Evolutionary conservation across 2,797 vertebrate genomes (phyloP).

Genomic region (Buphagus erythrorhynchus): DNA sequence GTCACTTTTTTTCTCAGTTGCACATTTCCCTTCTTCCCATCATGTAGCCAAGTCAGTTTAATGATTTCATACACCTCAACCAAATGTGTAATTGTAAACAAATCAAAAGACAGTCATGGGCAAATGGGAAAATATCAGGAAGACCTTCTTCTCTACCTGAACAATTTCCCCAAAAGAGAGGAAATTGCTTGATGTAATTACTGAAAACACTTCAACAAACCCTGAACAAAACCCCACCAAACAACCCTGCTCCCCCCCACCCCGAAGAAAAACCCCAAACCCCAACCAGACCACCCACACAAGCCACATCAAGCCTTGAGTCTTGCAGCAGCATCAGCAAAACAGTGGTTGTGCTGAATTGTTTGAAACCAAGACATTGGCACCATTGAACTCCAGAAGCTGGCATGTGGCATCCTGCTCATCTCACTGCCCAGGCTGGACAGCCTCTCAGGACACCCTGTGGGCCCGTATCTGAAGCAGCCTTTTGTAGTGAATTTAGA

Average conservation of each 20-base stretch:
- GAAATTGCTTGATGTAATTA: background rate
- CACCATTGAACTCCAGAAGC: rapidly evolving
- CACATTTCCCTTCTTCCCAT: background rate
- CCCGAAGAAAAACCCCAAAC: rapidly evolving
- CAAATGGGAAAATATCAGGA: background rate
- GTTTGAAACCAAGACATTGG: rapidly evolving
- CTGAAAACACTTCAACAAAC: background rate
- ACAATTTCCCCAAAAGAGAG: background rate
- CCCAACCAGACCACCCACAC: background rate
- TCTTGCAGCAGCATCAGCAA: background rate
- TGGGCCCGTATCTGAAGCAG: background rate
- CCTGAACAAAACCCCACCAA: background rate
- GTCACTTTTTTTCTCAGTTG: background rate
- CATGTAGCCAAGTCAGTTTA: rapidly evolving
- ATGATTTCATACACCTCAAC: background rate
- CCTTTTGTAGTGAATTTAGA: background rate
- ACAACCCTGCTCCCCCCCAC: rapidly evolving
- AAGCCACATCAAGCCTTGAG: background rate
- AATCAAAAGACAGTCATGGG: background rate
- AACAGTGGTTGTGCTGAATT: rapidly evolving
- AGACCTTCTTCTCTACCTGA: background rate
- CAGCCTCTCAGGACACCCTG: background rate
- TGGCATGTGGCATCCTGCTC: background rate
- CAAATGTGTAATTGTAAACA: background rate
- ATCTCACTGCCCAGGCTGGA: background rate